Percentiles rank a stretch among this genome's conserved stretches.
Conservation (phyloP, 2,888 invertebrate species). For the Bellardia bayeri region DNA sequence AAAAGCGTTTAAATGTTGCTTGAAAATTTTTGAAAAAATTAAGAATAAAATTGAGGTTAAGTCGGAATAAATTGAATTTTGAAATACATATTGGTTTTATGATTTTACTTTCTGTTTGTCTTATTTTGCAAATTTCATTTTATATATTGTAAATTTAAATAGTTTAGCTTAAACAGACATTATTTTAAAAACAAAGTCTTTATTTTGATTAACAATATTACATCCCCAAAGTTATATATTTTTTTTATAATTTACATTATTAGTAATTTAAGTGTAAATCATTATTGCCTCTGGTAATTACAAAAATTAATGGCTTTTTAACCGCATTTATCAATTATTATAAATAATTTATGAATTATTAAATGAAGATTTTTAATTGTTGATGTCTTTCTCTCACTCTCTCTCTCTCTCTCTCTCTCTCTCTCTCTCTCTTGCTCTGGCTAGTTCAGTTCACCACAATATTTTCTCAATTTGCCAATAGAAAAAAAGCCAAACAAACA, state of each 20-base stretch:
- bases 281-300: conserved; percentile 1
- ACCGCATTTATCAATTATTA: conserved; percentile 58
- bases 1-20: too few species aligned
- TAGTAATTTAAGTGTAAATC: neutral
- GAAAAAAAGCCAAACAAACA: neutral
- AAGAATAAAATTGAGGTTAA: too few species aligned
- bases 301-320: conserved; percentile 10
- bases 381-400: neutral
- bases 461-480: neutral
- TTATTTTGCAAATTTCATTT: too few species aligned
- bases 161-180: too few species aligned
- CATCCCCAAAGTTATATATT: neutral
- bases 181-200: too few species aligned
- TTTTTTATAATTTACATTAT: neutral
- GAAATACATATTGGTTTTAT: too few species aligned
- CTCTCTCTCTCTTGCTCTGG: neutral
- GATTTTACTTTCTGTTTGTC: too few species aligned
- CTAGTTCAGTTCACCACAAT: conserved; percentile 24
- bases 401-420: neutral
- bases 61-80: too few species aligned
- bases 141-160: too few species aligned
- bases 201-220: too few species aligned
- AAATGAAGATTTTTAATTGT: conserved; percentile 47
- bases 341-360: conserved; percentile 33
- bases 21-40: too few species aligned